Evolutionary conservation across 2,888 invertebrate species (phyloP).

Genomic region (Heliconius ismenius): DNA sequence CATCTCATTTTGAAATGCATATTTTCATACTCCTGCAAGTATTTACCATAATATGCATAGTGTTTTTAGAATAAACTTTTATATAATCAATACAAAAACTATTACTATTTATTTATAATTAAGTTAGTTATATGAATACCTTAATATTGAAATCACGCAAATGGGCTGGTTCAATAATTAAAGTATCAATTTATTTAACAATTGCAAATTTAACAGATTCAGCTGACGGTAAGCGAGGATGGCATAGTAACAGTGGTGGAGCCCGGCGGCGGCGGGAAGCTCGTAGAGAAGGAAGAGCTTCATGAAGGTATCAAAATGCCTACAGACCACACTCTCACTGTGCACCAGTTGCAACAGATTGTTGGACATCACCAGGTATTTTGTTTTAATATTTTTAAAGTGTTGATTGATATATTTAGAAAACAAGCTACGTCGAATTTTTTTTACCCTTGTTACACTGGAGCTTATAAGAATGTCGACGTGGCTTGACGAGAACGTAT

Average conservation of each 20-base stretch:
- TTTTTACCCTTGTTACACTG: too few relatives aligned
- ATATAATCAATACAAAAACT: neutral
- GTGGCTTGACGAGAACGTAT: too few relatives aligned
- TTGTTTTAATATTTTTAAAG: too few relatives aligned
- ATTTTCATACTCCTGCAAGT: neutral
- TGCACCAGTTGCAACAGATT: conserved; percentile 82
- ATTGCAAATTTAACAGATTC: conserved; percentile 58
- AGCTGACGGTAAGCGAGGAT: conserved; percentile 78
- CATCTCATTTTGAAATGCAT: neutral
- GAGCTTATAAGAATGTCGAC: too few relatives aligned
- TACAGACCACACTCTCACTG: conserved; percentile 75
- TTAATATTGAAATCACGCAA: too few relatives aligned
- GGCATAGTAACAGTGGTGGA: conserved; percentile 82
- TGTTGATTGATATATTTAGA: too few relatives aligned
- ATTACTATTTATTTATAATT: neutral
- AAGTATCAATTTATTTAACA: neutral
- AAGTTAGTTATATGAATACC: too few relatives aligned
- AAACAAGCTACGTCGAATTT: too few relatives aligned
- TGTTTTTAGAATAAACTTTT: neutral
- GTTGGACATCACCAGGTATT: conserved; percentile 84
- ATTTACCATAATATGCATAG: neutral
- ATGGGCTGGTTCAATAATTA: too few relatives aligned
- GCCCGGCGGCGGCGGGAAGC: conserved; percentile 70
- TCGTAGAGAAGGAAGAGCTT: conserved; percentile 74
- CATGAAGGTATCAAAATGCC: conserved; percentile 77